phyloP scores from a whole-genome alignment of 2,797 vertebrate genomes.

The Cryptoprocta ferox region DNA sequence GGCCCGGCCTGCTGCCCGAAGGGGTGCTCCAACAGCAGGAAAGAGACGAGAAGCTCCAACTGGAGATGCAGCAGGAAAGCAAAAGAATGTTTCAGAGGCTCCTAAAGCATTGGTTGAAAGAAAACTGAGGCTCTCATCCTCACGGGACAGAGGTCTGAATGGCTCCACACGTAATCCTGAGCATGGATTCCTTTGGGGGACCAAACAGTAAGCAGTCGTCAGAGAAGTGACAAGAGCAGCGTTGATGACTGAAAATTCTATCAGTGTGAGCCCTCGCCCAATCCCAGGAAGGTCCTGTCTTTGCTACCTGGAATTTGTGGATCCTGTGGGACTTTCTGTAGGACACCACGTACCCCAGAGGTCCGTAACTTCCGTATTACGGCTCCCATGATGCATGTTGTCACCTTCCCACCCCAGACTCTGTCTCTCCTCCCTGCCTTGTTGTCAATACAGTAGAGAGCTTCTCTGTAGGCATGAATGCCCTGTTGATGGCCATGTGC shows the following conservation, averaged over 20 bases:
- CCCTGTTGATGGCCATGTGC: not conserved
- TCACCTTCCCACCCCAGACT: not conserved
- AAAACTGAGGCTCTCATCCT: not conserved
- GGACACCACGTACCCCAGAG: not conserved
- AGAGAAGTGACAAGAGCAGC: not conserved
- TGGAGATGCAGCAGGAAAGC: slow-evolving; percentile 47
- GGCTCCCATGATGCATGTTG: not conserved
- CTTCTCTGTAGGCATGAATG: not conserved
- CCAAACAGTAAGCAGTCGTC: not conserved
- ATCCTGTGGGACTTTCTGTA: not conserved
- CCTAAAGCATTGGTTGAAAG: not conserved
- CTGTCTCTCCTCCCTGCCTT: not conserved
- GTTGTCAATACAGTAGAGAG: not conserved
- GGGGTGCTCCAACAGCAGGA: not conserved
- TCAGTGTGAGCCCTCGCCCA: not conserved
- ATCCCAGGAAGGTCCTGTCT: not conserved
- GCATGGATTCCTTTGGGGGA: not conserved
- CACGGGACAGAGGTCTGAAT: not conserved
- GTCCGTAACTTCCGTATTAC: not conserved
- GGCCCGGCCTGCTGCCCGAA: not conserved
- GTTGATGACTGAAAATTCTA: not conserved
- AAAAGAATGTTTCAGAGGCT: slow-evolving; percentile 44
- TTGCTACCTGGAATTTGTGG: not conserved
- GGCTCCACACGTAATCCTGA: not conserved
- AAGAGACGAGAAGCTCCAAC: not conserved